Evolutionary conservation across 2,888 invertebrate genomes (phyloP).

Genomic region (Euphydryas editha): DNA sequence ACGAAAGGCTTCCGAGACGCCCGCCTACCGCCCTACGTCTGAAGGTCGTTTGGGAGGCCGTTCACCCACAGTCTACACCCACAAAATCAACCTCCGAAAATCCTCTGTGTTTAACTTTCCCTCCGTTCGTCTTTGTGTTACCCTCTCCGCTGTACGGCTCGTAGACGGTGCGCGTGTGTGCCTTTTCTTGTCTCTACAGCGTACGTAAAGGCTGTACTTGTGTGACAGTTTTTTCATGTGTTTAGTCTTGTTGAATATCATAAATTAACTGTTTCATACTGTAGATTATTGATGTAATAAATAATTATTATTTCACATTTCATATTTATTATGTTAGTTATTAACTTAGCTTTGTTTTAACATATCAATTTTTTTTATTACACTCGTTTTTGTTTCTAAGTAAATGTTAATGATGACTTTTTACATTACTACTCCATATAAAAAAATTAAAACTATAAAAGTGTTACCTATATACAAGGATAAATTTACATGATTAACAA

Average conservation of each 20-base stretch:
- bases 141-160: slow-evolving; percentile 15
- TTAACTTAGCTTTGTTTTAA: no score
- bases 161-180: slow-evolving; percentile 21
- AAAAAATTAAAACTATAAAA: no score
- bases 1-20: slow-evolving; percentile 69
- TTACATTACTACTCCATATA: no score
- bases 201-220: neutral
- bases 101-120: slow-evolving; percentile 32
- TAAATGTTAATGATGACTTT: no score
- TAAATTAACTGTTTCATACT: slow-evolving; percentile 28
- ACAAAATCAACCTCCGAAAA: slow-evolving; percentile 42
- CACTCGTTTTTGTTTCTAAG: no score
- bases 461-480: no score
- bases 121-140: slow-evolving; percentile 18
- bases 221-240: slow-evolving; percentile 14
- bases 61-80: slow-evolving; percentile 63
- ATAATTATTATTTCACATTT: neutral
- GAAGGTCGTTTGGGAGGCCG: slow-evolving; percentile 76
- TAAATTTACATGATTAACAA: no score
- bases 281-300: slow-evolving; percentile 6
- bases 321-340: neutral
- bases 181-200: slow-evolving; percentile 5
- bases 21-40: slow-evolving; percentile 63
- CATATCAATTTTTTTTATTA: no score
- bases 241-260: slow-evolving; percentile 25